Conservation (phyloP, 92 coral and sea anemone genomes). For the Pocillopora grandis region DNA sequence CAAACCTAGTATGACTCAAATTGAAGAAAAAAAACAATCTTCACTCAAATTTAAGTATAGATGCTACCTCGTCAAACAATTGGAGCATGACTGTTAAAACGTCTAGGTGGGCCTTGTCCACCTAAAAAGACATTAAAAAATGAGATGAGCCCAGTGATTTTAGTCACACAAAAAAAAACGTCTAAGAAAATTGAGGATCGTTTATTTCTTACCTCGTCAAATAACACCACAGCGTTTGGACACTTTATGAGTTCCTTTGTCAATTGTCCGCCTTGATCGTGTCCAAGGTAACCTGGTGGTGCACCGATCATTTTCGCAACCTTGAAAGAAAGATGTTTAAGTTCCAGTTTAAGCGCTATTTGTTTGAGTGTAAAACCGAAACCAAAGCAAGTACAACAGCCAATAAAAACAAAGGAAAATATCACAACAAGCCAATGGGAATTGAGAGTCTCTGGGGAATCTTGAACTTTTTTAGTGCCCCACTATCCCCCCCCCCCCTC, state of each 20-base stretch:
- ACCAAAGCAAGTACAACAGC: too few species aligned
- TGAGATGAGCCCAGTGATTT: not conserved
- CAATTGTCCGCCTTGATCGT: constrained; percentile 99
- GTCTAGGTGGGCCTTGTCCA: constrained; percentile 98
- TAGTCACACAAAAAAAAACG: not conserved
- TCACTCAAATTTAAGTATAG: not conserved
- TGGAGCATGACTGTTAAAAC: constrained; percentile 97
- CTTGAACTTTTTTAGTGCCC: too few species aligned
- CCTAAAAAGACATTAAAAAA: constrained; percentile 41
- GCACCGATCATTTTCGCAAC: constrained; percentile 98
- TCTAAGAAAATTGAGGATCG: not conserved
- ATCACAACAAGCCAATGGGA: too few species aligned
- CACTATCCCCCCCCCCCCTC: not conserved
- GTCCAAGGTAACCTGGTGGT: constrained; percentile 96
- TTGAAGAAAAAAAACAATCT: too few species aligned
- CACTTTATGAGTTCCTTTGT: constrained; percentile 87
- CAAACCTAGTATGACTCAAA: too few species aligned
- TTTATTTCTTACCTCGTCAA: constrained; percentile 81
- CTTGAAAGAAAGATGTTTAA: constrained; percentile 12
- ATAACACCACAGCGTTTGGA: constrained; percentile 95
- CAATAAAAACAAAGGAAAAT: too few species aligned
- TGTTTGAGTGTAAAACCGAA: too few species aligned
- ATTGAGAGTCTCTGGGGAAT: too few species aligned
- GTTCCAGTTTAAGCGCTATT: too few species aligned
- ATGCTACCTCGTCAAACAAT: constrained; percentile 89